Evolutionary conservation across 92 coral and sea anemone species (phyloP).

Genomic region (Bergia sp.): DNA sequence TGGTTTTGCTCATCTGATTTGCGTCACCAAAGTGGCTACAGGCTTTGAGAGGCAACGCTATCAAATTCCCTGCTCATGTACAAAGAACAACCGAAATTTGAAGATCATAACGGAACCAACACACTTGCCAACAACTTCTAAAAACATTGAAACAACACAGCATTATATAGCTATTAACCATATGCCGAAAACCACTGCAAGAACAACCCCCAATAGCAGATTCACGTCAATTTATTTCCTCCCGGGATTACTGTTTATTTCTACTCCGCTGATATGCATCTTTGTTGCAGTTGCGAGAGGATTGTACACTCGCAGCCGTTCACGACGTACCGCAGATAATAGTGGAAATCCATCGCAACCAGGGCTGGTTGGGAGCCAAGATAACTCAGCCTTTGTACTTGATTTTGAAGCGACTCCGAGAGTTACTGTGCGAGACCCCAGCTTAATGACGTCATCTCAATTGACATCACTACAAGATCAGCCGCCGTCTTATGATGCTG

Average conservation of each 20-base stretch:
- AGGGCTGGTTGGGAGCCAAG: not conserved
- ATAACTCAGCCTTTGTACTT: not conserved
- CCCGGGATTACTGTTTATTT: not conserved
- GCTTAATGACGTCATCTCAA: not conserved
- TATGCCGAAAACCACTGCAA: not conserved
- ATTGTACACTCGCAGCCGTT: not conserved
- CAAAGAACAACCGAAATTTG: not conserved
- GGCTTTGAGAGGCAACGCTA: not conserved
- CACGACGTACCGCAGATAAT: not conserved
- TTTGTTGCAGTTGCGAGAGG: not conserved
- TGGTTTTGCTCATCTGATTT: not conserved
- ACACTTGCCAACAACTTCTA: not conserved
- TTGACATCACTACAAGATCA: not conserved
- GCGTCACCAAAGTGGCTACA: not conserved
- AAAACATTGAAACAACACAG: not conserved
- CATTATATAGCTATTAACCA: not conserved
- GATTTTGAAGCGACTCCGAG: not conserved
- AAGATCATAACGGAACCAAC: not conserved
- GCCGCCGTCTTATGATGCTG: constrained; percentile 31
- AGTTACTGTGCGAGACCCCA: too few species aligned
- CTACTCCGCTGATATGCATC: not conserved
- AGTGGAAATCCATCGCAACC: not conserved
- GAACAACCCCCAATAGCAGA: not conserved
- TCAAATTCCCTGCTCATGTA: constrained; percentile 5
- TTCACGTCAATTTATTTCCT: not conserved